phyloP scores from a whole-genome alignment of 2,797 vertebrate species.

The Neoniphon sammara region DNA sequence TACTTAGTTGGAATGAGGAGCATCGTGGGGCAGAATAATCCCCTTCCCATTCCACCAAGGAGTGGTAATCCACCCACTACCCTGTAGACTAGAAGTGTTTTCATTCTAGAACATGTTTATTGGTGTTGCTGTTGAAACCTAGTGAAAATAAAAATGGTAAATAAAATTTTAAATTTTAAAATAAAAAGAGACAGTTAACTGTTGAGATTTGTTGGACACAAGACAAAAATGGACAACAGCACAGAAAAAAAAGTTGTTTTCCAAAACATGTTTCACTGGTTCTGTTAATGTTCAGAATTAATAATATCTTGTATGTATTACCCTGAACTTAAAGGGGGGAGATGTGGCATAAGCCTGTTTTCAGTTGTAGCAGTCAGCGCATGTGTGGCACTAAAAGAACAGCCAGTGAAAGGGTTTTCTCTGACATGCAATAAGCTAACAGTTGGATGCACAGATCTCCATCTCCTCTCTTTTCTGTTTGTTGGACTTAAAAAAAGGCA shows the following conservation, averaged over 20 bases:
- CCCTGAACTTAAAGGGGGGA: background rate
- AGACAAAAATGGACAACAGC: background rate
- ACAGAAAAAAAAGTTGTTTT: background rate
- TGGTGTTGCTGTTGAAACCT: background rate
- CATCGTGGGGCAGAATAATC: conserved; percentile 9
- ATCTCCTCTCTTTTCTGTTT: no score
- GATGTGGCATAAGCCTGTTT: background rate
- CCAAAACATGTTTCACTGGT: background rate
- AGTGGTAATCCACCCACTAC: conserved; percentile 12
- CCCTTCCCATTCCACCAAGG: conserved; percentile 2
- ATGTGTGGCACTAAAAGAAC: no score
- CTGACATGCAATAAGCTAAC: no score
- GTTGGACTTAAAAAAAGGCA: no score
- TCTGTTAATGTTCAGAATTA: background rate
- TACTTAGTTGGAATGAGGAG: background rate
- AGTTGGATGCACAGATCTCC: no score
- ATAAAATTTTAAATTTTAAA: no score
- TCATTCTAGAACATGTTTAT: background rate
- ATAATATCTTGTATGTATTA: background rate
- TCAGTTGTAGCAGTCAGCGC: no score
- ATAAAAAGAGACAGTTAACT: no score
- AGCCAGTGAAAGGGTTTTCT: no score
- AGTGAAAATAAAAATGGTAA: background rate
- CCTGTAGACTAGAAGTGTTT: conserved; percentile 9
- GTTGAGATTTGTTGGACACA: background rate